Percentiles rank a stretch among this genome's conserved stretches.
Conservation (phyloP, 2,888 invertebrate species). For the Ptychoptera contaminata region DNA sequence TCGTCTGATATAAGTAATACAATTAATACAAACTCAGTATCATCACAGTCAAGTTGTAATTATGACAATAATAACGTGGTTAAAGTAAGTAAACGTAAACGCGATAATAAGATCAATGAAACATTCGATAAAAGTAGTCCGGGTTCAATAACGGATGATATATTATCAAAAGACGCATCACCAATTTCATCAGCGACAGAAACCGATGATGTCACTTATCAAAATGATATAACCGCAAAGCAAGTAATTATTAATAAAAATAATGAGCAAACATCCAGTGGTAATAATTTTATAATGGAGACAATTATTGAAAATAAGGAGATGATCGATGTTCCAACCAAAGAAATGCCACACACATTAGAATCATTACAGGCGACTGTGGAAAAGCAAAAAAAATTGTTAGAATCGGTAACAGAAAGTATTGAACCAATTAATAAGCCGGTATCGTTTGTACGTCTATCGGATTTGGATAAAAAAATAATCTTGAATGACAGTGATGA, state of each 20-base stretch:
- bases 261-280: constrained; percentile 11
- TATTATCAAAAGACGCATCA: constrained; percentile 29
- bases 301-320: constrained; percentile 32
- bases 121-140: constrained; percentile 32
- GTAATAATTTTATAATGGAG: constrained; percentile 26
- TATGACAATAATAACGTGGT: constrained; percentile 2
- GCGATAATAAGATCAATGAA: constrained; percentile 29
- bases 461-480: constrained; percentile 52
- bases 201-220: constrained; percentile 31
- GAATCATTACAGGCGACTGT: constrained; percentile 25
- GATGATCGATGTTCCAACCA: constrained; percentile 7
- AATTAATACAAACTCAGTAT: constrained; percentile 18
- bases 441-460: constrained; percentile 49
- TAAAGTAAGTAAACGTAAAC: constrained; percentile 16
- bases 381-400: constrained; percentile 28
- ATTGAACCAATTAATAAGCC: constrained; percentile 13
- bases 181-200: constrained; percentile 28
- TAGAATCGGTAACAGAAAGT: constrained; percentile 29
- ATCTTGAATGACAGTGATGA: background rate
- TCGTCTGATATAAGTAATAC: constrained; percentile 24
- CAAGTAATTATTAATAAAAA: background rate
- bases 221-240: constrained; percentile 19
- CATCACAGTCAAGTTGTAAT: constrained; percentile 15
- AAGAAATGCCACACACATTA: constrained; percentile 21
- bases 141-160: constrained; percentile 28